phyloP scores from a whole-genome alignment of 2,113 vertebrate genomes.

The Talpa occidentalis region DNA sequence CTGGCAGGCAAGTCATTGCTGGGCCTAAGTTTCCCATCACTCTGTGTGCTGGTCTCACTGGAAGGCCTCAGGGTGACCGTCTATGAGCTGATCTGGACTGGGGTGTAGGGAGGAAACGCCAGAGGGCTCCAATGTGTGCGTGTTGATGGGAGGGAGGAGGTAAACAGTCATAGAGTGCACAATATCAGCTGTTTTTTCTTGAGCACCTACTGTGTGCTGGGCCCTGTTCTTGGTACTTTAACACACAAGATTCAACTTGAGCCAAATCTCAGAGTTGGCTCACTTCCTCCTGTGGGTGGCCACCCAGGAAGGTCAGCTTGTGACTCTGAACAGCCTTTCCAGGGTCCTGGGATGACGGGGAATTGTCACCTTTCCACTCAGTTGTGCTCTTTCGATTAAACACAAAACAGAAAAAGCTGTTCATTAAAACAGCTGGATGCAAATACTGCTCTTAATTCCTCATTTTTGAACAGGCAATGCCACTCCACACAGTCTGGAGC shows the following conservation, averaged over 20 bases:
- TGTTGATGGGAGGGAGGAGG: no score
- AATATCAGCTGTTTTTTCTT: neutral
- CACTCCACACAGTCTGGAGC: neutral
- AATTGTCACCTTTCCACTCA: neutral
- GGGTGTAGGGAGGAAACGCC: neutral
- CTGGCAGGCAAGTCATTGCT: neutral
- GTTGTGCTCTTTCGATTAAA: conserved; percentile 23
- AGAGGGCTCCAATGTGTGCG: neutral
- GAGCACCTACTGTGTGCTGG: neutral
- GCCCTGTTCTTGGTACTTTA: neutral
- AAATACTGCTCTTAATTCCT: neutral
- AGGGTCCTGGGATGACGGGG: neutral
- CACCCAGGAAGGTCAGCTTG: neutral
- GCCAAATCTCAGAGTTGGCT: neutral
- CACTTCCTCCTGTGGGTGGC: neutral
- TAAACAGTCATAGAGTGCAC: no score
- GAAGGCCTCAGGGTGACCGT: neutral
- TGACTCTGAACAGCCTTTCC: neutral
- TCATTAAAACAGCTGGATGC: neutral
- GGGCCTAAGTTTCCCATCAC: neutral
- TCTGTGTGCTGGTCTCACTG: neutral
- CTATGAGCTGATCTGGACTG: neutral
- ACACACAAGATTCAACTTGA: neutral
- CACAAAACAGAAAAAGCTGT: neutral
- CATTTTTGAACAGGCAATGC: neutral